Evolutionary conservation across 2,888 invertebrate species (phyloP), one percentile per base, ranked within the genome.

Genomic region (Scaeva pyrastri): DNA sequence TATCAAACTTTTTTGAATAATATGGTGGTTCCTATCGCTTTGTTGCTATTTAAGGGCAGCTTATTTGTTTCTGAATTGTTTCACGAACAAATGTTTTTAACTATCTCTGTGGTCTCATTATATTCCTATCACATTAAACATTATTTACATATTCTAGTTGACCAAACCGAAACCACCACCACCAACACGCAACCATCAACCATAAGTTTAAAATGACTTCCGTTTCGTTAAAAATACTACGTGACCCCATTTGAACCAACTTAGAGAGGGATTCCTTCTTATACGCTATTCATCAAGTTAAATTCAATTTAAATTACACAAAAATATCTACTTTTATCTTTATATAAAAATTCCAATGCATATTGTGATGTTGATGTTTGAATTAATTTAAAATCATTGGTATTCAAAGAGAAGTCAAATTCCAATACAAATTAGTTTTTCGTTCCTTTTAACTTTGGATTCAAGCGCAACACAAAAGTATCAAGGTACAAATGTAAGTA

Each of bases 381-480:
- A 19, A 52, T 58, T 58, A 71, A 77, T 77, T 77, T 7, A 14
- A 62, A 60, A 41, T 52, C 70, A 70, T 70, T 43, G 41, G 60
- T 43, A 50, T 16, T 39, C 50, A 21, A 60, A 43, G 4, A 31
- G 52, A 41, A 43, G 21, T 77, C 26, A 50, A 60, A 77, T 60
- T 56, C 56, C 31, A 31, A 36, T 77, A 36, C 31, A 77, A 70
- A 77, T 56, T 19, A 56, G 31, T 16, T 56, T 56, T 26, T 36
- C 5, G 31, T 56, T 56, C 31, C 16, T 56, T 31, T 21, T 56
- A 16, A 56, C 23, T 52, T 52, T 23, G 14, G 21, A 31, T 7
- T 8, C 31, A 31, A 52, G 6, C 14, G 14, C 50, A 41, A 14
- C 10, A 19, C 1, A 2, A 31, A 1, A 31, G 31, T 5, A 26